Evolutionary conservation across 2,797 vertebrate genomes (phyloP).

Genomic region (Enteromius argenteus): DNA sequence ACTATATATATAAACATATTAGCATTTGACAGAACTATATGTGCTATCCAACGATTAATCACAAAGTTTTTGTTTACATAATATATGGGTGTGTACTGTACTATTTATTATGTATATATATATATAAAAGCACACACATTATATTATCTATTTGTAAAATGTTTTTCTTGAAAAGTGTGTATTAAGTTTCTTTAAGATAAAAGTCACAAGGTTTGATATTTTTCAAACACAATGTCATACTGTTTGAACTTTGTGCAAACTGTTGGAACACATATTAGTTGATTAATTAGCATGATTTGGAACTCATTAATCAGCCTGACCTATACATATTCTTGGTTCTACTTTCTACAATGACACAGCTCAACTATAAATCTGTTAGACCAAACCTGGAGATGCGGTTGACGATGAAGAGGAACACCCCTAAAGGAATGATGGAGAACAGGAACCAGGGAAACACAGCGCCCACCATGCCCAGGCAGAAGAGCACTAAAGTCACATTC

Average conservation of each 20-base stretch:
- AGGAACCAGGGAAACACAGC: slow-evolving; percentile 86
- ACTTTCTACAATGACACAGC: not conserved
- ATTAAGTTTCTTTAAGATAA: not conserved
- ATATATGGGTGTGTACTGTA: too few relatives aligned
- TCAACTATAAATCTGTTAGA: not conserved
- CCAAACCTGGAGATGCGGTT: slow-evolving; percentile 83
- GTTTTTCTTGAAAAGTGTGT: not conserved
- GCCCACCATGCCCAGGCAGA: slow-evolving; percentile 81
- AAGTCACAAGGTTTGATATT: not conserved
- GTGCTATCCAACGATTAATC: too few relatives aligned
- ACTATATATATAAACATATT: too few relatives aligned
- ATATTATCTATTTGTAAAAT: not conserved
- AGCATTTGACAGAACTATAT: too few relatives aligned
- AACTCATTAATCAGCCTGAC: not conserved
- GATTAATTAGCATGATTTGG: too few relatives aligned
- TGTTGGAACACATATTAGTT: not conserved
- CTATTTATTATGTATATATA: too few relatives aligned
- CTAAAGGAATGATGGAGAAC: slow-evolving; percentile 80
- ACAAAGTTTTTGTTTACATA: too few relatives aligned
- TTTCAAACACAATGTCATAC: too few relatives aligned
- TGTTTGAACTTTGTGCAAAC: not conserved
- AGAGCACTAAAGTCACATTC: slow-evolving; percentile 82
- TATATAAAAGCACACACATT: too few relatives aligned
- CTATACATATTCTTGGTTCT: not conserved
- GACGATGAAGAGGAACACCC: slow-evolving; percentile 78